phyloP scores from a whole-genome alignment of 2,797 vertebrate species.

The Odontamblyopus lacepedii region DNA sequence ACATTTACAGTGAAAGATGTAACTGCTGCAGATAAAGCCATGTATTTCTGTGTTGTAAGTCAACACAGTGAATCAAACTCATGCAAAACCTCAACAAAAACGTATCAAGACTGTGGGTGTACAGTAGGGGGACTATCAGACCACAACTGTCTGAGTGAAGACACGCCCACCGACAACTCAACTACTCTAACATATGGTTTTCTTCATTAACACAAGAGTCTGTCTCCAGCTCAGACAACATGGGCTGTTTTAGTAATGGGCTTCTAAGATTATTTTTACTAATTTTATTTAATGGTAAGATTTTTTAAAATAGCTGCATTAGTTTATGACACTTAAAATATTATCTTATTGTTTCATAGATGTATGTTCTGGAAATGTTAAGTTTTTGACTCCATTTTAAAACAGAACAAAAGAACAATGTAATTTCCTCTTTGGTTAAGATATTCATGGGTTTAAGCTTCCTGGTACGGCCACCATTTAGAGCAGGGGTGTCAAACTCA shows the following conservation, averaged over 20 bases:
- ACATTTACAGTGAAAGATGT: background rate
- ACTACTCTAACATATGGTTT: background rate
- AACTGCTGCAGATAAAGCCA: background rate
- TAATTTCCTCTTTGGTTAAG: too few species aligned
- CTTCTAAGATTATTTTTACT: background rate
- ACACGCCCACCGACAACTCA: background rate
- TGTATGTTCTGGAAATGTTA: too few species aligned
- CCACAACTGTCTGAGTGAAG: background rate
- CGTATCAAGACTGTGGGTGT: background rate
- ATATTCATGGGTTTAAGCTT: too few species aligned
- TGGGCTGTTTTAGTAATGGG: background rate
- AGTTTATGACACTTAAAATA: background rate
- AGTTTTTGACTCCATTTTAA: too few species aligned
- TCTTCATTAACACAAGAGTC: background rate
- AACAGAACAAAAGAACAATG: too few species aligned
- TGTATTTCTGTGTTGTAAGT: conserved; percentile 15
- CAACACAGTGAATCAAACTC: conserved; percentile 4
- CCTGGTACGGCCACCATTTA: too few species aligned
- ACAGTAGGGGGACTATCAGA: conserved; percentile 9
- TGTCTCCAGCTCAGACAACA: background rate
- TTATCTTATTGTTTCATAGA: too few species aligned
- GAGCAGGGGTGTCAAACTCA: too few species aligned
- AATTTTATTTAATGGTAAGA: conserved; percentile 2
- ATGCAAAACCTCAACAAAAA: conserved; percentile 17
- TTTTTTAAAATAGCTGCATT: background rate